Evolutionary conservation across 2,888 invertebrate species (phyloP).

Genomic region (Reticulitermes lucifugus): DNA sequence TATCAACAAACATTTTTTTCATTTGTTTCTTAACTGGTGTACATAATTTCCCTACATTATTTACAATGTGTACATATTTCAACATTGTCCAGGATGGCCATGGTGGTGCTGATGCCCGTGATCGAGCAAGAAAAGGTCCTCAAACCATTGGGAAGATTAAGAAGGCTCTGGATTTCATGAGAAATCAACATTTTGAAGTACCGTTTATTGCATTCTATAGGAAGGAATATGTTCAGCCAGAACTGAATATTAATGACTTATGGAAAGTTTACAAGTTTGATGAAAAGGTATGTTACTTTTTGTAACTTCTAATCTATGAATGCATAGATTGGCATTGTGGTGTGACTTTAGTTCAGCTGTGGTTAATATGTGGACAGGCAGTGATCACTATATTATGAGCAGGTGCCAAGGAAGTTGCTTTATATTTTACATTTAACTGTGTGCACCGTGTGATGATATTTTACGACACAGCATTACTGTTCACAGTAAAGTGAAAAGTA

Average conservation of each 20-base stretch:
- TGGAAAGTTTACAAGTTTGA: slow-evolving; percentile 99
- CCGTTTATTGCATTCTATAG: slow-evolving; percentile 99
- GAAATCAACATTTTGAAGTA: slow-evolving; percentile 95
- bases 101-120: slow-evolving; percentile 63
- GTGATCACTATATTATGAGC: no score
- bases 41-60: not conserved
- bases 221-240: slow-evolving; percentile 96
- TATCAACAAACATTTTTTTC: no score
- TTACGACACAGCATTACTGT: no score
- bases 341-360: no score
- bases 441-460: no score
- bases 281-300: slow-evolving; percentile 74
- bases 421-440: no score
- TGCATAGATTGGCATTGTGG: no score
- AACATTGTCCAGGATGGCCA: slow-evolving; percentile 32
- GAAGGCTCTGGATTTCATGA: slow-evolving; percentile 94
- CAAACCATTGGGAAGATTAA: slow-evolving; percentile 89
- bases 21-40: no score
- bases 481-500: no score
- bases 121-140: slow-evolving; percentile 72
- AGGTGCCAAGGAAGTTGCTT: no score
- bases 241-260: slow-evolving; percentile 92
- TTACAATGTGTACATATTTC: not conserved
- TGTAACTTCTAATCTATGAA: no score
- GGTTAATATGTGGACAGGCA: no score